Evolutionary conservation across 2,888 invertebrate species (phyloP), one percentile per base, ranked within the genome.

Genomic region (Arrhopalites spinosus): DNA sequence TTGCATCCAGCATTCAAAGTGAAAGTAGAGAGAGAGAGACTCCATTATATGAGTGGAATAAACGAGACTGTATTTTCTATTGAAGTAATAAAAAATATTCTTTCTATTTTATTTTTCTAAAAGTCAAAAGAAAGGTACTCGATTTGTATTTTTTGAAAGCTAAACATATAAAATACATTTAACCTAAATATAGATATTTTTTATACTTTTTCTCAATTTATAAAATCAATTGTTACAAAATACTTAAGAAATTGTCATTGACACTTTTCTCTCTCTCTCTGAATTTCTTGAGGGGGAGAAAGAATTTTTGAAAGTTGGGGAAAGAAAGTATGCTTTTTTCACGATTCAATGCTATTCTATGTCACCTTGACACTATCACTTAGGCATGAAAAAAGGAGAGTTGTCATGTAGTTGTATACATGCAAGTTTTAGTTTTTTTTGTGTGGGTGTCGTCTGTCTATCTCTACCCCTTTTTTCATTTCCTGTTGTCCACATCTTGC

Each of bases 281-380:
- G n/a, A n/a, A n/a, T n/a, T n/a, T n/a, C n/a, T n/a, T n/a, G n/a
- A n/a, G n/a, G n/a, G n/a, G n/a, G n/a, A n/a, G n/a, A n/a, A n/a
- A n/a, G n/a, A n/a, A n/a, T n/a, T n/a, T n/a, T n/a, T 36, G 36
- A 36, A 36, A 36, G 36, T 11, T 7, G 36, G 36, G 36, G 36
- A 36, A 36, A 11, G 36, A 36, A 36, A 7, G 5, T 7, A 36
- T 36, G 36, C 36, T 11, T 36, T 36, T 11, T 63, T 25, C 27
- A 27, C 29, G 17, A 63, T 63, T 23, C 27, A n/a, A n/a, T 45
- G 36, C 13, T 43, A 45, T 45, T 23, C 17, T 29, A 17, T 50
- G 50, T 68, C 68, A 68, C 68, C 68, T 45, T 68, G 68, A 68
- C 68, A 68, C 68, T 68, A 68, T 68, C 68, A 68, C 50, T 68